These are phyloP conservation scores for Ischnus inquisitorius DNA, from an alignment of 2,888 invertebrate genomes.

Conservation along the genomic window DNA sequence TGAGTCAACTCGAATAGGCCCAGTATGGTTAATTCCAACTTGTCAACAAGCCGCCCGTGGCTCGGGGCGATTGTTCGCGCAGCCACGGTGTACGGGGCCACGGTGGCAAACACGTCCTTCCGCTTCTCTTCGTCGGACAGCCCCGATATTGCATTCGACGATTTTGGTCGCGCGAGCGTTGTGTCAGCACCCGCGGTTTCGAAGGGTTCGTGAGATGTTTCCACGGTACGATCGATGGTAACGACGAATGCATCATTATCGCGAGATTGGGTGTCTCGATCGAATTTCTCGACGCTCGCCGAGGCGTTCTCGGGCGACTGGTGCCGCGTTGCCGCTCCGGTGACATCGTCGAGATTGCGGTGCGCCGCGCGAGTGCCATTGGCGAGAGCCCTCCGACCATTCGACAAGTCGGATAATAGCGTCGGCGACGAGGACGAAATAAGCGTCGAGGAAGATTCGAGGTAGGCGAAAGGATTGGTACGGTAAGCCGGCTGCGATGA, in stretches of 20 bases:
- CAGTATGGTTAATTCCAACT: constrained; percentile 89
- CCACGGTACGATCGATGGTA: constrained; percentile 48
- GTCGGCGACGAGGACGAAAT: constrained; percentile 28
- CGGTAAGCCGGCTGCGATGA: constrained; percentile 27
- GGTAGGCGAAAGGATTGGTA: background rate
- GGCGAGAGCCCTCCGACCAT: background rate
- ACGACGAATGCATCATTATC: constrained; percentile 53
- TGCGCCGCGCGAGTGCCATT: constrained; percentile 16
- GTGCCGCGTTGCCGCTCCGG: background rate
- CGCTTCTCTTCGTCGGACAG: constrained; percentile 19
- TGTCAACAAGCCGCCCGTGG: constrained; percentile 69
- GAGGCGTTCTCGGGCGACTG: constrained; percentile 18
- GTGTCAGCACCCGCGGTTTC: constrained; percentile 10
- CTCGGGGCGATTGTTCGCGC: constrained; percentile 41
- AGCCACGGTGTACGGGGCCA: background rate
- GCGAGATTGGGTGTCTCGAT: constrained; percentile 44
- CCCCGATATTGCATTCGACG: constrained; percentile 41
- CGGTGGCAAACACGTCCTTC: constrained; percentile 10
- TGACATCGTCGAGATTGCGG: background rate
- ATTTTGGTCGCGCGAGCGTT: constrained; percentile 33
- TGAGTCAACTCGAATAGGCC: constrained; percentile 93
- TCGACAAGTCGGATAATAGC: constrained; percentile 32
- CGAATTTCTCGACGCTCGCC: constrained; percentile 18
- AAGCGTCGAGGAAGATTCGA: constrained; percentile 41
- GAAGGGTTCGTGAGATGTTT: constrained; percentile 14